Evolutionary conservation across 1,140 invertebrate species (phyloP).

Genomic region (Microplitis demolitor): DNA sequence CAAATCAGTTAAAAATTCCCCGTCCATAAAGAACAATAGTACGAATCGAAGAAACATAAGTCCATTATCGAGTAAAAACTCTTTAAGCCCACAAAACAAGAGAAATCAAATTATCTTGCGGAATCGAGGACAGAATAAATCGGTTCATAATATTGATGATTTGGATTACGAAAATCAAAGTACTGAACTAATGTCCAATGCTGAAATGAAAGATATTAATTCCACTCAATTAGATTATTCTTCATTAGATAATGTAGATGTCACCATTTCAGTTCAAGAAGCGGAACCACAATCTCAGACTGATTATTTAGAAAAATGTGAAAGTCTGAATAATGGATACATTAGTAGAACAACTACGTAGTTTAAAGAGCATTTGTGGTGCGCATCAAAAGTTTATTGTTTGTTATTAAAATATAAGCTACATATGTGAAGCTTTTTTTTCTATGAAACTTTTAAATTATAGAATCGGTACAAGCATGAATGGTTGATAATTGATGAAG

Average conservation of each 20-base stretch:
- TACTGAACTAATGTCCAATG: slow-evolving; percentile 39
- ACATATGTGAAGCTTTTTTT: slow-evolving; percentile 6
- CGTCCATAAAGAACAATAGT: slow-evolving; percentile 45
- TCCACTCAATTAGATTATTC: slow-evolving; percentile 40
- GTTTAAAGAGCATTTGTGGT: slow-evolving; percentile 24
- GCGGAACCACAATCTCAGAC: slow-evolving; percentile 22
- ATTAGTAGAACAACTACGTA: slow-evolving; percentile 55
- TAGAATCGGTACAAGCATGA: background rate
- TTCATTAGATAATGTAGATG: slow-evolving; percentile 39
- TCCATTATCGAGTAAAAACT: slow-evolving; percentile 41
- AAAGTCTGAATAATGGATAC: slow-evolving; percentile 57
- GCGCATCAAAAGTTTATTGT: background rate
- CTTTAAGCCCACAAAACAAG: slow-evolving; percentile 40
- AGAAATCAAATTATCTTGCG: background rate
- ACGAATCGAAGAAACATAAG: slow-evolving; percentile 44
- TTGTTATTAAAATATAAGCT: background rate
- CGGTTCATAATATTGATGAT: slow-evolving; percentile 40
- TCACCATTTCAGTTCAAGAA: slow-evolving; percentile 34
- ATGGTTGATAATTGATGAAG: slow-evolving; percentile 5
- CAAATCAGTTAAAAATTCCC: slow-evolving; percentile 52
- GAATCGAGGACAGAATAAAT: slow-evolving; percentile 17
- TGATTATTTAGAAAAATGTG: slow-evolving; percentile 42
- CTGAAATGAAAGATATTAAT: slow-evolving; percentile 33
- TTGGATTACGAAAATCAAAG: slow-evolving; percentile 55
- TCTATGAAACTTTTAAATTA: background rate